phyloP scores from a whole-genome alignment of 1,140 invertebrate genomes.

The Drosophila novamexicana region DNA sequence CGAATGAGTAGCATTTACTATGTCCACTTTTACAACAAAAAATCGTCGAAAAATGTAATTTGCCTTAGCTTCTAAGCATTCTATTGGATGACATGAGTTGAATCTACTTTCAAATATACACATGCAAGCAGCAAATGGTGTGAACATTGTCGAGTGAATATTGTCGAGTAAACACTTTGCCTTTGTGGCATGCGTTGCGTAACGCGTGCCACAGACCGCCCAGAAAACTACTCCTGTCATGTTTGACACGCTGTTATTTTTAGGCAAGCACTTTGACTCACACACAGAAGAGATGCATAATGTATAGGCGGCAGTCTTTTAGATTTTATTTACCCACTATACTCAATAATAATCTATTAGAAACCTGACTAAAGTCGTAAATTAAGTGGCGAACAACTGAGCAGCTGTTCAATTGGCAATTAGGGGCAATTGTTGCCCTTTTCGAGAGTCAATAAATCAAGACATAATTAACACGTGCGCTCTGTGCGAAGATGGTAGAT shows the following conservation, averaged over 20 bases:
- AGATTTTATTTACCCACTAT: background rate
- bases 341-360: conserved; percentile 17
- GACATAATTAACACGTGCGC: conserved; percentile 53
- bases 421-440: conserved; percentile 38
- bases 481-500: conserved; percentile 2
- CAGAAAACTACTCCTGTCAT: conserved; percentile 26
- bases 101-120: background rate
- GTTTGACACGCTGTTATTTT: conserved; percentile 43
- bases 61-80: too few relatives aligned
- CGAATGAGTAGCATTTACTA: too few relatives aligned
- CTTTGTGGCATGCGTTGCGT: conserved; percentile 18
- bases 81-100: too few relatives aligned
- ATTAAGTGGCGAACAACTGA: conserved; percentile 4
- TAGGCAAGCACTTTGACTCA: conserved; percentile 18
- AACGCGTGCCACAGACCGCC: conserved; percentile 11
- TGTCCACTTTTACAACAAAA: too few relatives aligned
- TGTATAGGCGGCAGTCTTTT: background rate
- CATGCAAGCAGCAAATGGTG: background rate
- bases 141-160: too few relatives aligned
- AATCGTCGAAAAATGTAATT: too few relatives aligned
- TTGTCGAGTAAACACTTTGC: conserved; percentile 1
- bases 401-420: conserved; percentile 36
- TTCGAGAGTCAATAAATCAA: conserved; percentile 49
- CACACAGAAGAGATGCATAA: background rate
- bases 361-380: conserved; percentile 23